Percentiles rank a stretch among this genome's conserved stretches.
Conservation (phyloP, 1,140 invertebrate species). For the Amphibalanus amphitrite region DNA sequence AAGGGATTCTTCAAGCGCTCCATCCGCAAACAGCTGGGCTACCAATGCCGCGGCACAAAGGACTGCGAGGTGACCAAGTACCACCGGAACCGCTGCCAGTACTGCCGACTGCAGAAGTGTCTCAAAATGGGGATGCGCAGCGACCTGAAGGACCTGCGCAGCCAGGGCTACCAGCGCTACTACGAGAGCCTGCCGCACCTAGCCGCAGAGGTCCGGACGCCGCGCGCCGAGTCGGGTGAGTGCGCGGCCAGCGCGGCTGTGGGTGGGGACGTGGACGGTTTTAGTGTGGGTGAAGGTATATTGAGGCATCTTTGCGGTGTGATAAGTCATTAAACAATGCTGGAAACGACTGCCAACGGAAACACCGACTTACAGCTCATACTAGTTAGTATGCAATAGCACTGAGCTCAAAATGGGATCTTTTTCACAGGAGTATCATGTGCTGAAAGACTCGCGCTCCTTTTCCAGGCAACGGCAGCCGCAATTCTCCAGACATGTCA, state of each 20-base stretch:
- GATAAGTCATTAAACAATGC: too few relatives aligned
- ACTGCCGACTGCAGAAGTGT: conserved; percentile 92
- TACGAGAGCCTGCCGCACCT: neutral
- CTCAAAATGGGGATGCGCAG: conserved; percentile 86
- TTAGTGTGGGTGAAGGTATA: too few relatives aligned
- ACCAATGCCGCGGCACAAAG: conserved; percentile 83
- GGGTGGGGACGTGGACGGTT: too few relatives aligned
- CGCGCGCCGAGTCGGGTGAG: neutral
- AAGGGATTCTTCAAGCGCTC: conserved; percentile 85
- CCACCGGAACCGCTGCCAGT: conserved; percentile 91
- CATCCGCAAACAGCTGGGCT: conserved; percentile 86
- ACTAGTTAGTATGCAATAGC: too few relatives aligned
- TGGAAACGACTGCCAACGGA: too few relatives aligned
- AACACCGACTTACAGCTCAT: too few relatives aligned
- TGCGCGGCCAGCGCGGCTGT: too few relatives aligned
- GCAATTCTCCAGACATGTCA: neutral
- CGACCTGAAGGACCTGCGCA: conserved; percentile 65
- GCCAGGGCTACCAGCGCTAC: neutral
- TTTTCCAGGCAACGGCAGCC: neutral
- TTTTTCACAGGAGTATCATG: too few relatives aligned
- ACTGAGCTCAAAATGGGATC: too few relatives aligned
- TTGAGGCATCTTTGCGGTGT: too few relatives aligned
- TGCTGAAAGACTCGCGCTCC: too few relatives aligned
- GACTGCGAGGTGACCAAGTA: conserved; percentile 95
- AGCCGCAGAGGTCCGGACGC: neutral